Conservation (phyloP, 2,888 invertebrate species). For the Spatulosminthurus flaviceps region DNA sequence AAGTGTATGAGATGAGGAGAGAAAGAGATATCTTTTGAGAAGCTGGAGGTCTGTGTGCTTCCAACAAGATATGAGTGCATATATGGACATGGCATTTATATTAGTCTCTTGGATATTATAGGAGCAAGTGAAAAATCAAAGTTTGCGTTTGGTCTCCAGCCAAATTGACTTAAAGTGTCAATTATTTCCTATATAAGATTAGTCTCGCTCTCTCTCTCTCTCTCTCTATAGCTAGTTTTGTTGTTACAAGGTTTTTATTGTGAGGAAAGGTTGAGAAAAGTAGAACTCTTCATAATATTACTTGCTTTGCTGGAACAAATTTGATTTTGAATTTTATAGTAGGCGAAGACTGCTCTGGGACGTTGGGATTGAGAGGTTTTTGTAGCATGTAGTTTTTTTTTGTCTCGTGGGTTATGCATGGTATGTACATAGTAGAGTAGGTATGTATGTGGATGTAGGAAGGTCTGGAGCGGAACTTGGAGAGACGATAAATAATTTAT, state of each 20-base stretch:
- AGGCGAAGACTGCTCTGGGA: neutral
- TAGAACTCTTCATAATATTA: neutral
- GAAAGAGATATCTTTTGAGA: neutral
- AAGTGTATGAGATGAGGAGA: neutral
- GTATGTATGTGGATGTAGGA: neutral
- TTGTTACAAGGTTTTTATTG: no score
- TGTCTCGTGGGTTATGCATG: no score
- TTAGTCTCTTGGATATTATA: neutral
- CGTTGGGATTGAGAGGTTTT: neutral
- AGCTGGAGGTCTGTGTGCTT: neutral
- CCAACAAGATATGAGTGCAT: no score
- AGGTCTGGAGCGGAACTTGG: neutral
- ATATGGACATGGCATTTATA: no score
- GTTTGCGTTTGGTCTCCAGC: neutral
- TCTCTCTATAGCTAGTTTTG: no score
- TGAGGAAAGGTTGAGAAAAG: no score
- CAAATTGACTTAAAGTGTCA: conserved; percentile 18
- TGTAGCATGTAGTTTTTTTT: no score
- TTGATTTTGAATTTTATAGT: conserved; percentile 14
- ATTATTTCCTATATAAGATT: conserved; percentile 10
- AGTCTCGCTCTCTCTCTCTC: neutral
- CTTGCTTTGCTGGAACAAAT: neutral
- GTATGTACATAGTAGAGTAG: no score
- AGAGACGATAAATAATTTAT: neutral
- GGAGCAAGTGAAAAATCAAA: neutral